Percentiles rank a stretch among this genome's conserved stretches.
phyloP scores from a whole-genome alignment of 2,113 vertebrate species.

The Cavia porcellus region DNA sequence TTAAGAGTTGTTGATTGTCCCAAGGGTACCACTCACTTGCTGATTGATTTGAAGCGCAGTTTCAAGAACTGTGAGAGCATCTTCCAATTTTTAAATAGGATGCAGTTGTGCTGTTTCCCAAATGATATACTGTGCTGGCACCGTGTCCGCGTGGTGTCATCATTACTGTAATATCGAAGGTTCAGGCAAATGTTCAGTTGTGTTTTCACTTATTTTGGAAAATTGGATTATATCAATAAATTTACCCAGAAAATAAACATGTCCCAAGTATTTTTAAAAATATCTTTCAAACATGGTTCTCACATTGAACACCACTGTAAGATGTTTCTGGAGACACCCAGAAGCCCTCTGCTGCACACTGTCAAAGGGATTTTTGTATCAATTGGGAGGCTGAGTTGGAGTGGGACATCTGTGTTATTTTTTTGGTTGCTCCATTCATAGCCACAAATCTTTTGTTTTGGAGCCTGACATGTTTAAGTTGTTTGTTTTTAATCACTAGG shows the following conservation, averaged over 20 bases:
- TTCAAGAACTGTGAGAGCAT: constrained; percentile 68
- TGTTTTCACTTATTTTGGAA: constrained; percentile 78
- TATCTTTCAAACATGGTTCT: constrained; percentile 39
- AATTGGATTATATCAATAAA: constrained; percentile 73
- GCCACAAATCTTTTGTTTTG: constrained; percentile 27
- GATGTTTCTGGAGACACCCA: constrained; percentile 44
- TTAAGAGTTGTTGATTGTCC: constrained; percentile 52
- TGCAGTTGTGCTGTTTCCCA: constrained; percentile 72
- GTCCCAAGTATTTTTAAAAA: constrained; percentile 32
- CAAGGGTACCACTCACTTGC: constrained; percentile 36
- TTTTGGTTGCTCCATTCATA: background rate
- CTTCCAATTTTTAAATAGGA: constrained; percentile 78
- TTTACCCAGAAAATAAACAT: constrained; percentile 51
- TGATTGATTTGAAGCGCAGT: constrained; percentile 72
- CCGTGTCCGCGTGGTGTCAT: constrained; percentile 67
- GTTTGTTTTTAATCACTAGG: constrained; percentile 27
- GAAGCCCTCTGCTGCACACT: constrained; percentile 23
- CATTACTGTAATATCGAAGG: constrained; percentile 59
- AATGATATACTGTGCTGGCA: constrained; percentile 73
- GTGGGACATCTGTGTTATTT: constrained; percentile 14
- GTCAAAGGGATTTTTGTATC: constrained; percentile 33
- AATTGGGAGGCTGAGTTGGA: background rate
- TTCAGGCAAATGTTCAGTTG: constrained; percentile 66
- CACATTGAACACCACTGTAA: constrained; percentile 22
- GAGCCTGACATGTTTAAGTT: background rate